A percentile compares a stretch with the other conserved stretches of the same genome.
Evolutionary conservation across 2,113 vertebrate genomes (phyloP).

Genomic region (Morone chrysops): DNA sequence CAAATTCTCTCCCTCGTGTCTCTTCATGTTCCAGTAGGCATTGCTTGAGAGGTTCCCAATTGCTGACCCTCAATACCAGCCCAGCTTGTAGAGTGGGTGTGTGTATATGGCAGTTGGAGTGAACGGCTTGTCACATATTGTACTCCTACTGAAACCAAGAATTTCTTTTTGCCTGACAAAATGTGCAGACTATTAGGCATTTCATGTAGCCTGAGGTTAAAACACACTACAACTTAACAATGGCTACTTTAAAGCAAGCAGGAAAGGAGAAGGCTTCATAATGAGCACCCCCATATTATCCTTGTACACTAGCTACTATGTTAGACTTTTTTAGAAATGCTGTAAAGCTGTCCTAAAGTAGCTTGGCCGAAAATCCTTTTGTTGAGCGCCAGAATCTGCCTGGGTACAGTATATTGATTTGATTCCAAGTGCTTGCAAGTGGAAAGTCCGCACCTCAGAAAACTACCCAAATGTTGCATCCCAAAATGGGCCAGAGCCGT

Average conservation of each 20-base stretch:
- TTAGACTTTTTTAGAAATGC: neutral
- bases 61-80: constrained; percentile 34
- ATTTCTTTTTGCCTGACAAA: constrained; percentile 32
- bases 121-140: constrained; percentile 39
- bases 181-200: constrained; percentile 28
- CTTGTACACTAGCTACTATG: neutral
- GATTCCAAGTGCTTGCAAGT: neutral
- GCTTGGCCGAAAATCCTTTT: neutral
- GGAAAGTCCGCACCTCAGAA: neutral
- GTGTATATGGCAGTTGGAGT: constrained; percentile 37
- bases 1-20: constrained; percentile 15
- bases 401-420: neutral
- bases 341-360: neutral
- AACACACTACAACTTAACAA: neutral
- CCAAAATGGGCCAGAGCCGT: neutral
- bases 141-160: constrained; percentile 23
- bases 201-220: constrained; percentile 3
- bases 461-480: neutral
- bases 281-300: neutral
- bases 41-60: constrained; percentile 26
- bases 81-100: constrained; percentile 62
- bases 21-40: constrained; percentile 26
- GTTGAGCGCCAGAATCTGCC: neutral
- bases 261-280: neutral
- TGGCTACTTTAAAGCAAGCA: neutral